These are phyloP conservation scores for Ptilorrhoa leucosticta DNA, from an alignment of 2,113 vertebrate species.

Conservation along the genomic window DNA sequence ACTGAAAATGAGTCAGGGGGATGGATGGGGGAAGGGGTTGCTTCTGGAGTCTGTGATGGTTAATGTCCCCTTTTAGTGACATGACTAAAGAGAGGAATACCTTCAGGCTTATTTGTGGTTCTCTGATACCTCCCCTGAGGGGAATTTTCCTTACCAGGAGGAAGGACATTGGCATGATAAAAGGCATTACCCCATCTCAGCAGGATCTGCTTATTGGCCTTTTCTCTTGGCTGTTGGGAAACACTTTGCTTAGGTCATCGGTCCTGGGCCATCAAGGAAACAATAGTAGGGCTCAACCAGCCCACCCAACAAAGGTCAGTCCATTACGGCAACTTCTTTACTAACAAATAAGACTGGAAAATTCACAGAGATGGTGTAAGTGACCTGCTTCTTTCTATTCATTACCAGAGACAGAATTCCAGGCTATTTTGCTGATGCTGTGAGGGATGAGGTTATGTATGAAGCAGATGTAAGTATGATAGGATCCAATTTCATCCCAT, in stretches of 20 bases:
- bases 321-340: background rate
- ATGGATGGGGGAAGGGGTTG: too few species aligned
- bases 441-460: background rate
- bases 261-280: background rate
- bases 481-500: background rate
- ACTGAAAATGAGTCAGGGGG: background rate
- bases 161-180: background rate
- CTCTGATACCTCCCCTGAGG: too few species aligned
- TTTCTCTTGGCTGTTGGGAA: background rate
- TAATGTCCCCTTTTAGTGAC: background rate
- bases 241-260: background rate
- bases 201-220: fast-evolving
- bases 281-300: background rate
- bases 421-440: background rate
- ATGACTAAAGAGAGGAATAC: background rate
- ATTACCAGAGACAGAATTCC: background rate
- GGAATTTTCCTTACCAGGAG: background rate
- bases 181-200: background rate
- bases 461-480: background rate
- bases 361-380: background rate
- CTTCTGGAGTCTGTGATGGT: background rate
- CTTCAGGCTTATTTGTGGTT: background rate
- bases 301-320: background rate
- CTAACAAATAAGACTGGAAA: background rate
- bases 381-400: background rate